These are phyloP conservation scores for Takifugu ocellatus DNA, from an alignment of 2,797 vertebrate species.

Conservation along the genomic window DNA sequence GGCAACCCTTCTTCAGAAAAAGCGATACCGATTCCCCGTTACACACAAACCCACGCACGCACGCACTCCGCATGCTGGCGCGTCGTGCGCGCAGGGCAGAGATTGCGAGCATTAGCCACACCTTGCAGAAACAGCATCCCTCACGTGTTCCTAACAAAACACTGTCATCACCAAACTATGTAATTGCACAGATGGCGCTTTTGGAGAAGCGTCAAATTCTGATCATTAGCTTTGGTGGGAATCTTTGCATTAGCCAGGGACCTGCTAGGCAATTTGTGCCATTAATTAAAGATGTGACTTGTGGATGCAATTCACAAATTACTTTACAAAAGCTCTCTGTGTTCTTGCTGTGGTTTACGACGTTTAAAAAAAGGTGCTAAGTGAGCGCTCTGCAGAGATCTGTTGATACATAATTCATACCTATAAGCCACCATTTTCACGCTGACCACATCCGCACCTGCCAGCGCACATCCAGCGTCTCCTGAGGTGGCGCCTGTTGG, in stretches of 20 bases:
- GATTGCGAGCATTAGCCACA: constrained; percentile 45
- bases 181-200: constrained; percentile 56
- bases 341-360: constrained; percentile 13
- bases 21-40: constrained; percentile 44
- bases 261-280: constrained; percentile 40
- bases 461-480: background rate
- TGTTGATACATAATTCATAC: constrained; percentile 37
- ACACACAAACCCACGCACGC: constrained; percentile 5
- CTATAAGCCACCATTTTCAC: constrained; percentile 19
- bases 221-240: constrained; percentile 33
- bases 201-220: constrained; percentile 53
- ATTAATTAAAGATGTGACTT: constrained; percentile 26
- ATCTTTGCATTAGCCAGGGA: constrained; percentile 33
- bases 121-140: constrained; percentile 39
- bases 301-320: constrained; percentile 18
- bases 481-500: constrained; percentile 1
- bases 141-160: constrained; percentile 40
- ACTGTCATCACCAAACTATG: constrained; percentile 45
- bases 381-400: constrained; percentile 12
- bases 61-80: constrained; percentile 14
- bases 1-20: constrained; percentile 69
- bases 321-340: constrained; percentile 10
- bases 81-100: constrained; percentile 18
- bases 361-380: constrained; percentile 17
- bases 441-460: constrained; percentile 24